phyloP scores from a whole-genome alignment of 2,888 invertebrate genomes.

The Pseudeuparius sepicola region DNA sequence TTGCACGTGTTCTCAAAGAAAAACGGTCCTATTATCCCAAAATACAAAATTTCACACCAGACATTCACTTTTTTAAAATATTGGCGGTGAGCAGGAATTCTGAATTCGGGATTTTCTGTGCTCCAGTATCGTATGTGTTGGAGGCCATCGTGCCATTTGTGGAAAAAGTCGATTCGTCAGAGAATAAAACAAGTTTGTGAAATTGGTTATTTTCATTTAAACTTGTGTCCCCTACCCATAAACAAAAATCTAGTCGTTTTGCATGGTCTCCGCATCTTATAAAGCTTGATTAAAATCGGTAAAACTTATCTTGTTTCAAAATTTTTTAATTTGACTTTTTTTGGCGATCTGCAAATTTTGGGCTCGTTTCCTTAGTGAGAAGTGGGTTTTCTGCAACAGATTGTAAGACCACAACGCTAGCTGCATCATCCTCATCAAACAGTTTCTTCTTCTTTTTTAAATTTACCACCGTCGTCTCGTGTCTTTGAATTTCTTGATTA shows the following conservation, averaged over 20 bases:
- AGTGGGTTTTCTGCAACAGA: conserved; percentile 1
- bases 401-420: not conserved
- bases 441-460: conserved; percentile 1
- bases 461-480: not conserved
- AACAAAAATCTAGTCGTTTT: too few species aligned
- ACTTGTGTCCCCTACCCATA: too few species aligned
- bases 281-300: conserved; percentile 1
- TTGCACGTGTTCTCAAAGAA: conserved; percentile 3
- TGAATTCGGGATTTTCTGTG: conserved; percentile 1
- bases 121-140: too few species aligned
- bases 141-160: conserved; percentile 1
- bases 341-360: conserved; percentile 1
- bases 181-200: conserved; percentile 3
- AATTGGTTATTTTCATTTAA: too few species aligned
- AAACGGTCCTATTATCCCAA: too few species aligned
- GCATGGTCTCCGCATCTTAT: too few species aligned
- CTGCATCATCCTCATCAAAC: not conserved
- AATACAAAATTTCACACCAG: conserved; percentile 1
- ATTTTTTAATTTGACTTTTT: conserved; percentile 3
- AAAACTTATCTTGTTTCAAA: not conserved
- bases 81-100: too few species aligned
- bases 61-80: too few species aligned
- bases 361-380: not conserved
- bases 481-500: too few species aligned
- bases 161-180: conserved; percentile 1